These are phyloP conservation scores for Gymnocypris eckloni DNA, from an alignment of 2,797 vertebrate genomes.

Conservation along the genomic window DNA sequence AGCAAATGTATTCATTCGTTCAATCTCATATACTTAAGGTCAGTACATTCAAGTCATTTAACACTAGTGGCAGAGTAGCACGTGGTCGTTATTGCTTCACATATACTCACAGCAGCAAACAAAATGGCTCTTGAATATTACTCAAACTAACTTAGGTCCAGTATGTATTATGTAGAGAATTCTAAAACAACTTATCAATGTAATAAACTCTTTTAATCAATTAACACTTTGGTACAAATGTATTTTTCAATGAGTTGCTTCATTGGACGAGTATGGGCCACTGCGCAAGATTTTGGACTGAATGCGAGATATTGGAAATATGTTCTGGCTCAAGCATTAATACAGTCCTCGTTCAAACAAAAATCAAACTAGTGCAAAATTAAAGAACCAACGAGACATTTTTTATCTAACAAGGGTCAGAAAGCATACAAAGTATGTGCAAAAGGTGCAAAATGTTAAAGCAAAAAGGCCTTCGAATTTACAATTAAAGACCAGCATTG, in stretches of 20 bases:
- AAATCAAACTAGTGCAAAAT: constrained; percentile 43
- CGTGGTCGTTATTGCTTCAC: constrained; percentile 49
- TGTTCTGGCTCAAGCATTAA: constrained; percentile 15
- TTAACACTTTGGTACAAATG: constrained; percentile 22
- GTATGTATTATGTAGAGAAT: neutral
- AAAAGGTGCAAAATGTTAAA: constrained; percentile 62
- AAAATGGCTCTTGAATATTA: neutral
- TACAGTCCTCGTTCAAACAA: neutral
- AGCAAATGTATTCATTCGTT: constrained; percentile 33
- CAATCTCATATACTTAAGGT: constrained; percentile 43
- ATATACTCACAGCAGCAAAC: constrained; percentile 19
- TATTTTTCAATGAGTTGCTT: neutral
- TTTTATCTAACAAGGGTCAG: constrained; percentile 15
- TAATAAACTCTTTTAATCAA: constrained; percentile 36
- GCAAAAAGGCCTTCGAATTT: constrained; percentile 34
- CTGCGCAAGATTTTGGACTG: neutral
- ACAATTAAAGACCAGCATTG: neutral
- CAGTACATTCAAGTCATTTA: constrained; percentile 69
- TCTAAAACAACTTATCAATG: neutral
- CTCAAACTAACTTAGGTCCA: neutral
- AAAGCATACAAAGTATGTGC: constrained; percentile 64
- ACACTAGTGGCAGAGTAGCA: constrained; percentile 9
- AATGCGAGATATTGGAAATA: constrained; percentile 21
- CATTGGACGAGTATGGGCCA: neutral
- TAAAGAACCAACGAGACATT: constrained; percentile 20